Percentiles rank a stretch among this genome's conserved stretches.
These are phyloP conservation scores for Pantala flavescens DNA, from an alignment of 1,140 invertebrate genomes.

Conservation along the genomic window DNA sequence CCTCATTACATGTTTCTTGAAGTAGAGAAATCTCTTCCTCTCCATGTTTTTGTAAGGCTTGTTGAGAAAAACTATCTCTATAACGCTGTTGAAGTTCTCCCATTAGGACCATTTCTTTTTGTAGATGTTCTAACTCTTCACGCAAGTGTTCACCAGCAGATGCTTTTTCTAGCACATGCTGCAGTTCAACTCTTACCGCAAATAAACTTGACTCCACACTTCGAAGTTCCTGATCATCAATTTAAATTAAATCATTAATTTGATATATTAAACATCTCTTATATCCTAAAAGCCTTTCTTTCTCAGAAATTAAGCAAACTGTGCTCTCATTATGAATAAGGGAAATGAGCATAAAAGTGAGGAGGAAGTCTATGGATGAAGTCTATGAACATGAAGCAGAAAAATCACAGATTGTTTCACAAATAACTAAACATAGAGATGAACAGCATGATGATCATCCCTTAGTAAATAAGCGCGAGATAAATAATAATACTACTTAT, in stretches of 20 bases:
- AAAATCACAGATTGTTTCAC: too few relatives aligned
- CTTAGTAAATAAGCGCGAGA: too few relatives aligned
- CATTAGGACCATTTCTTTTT: constrained; percentile 33
- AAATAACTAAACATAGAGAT: too few relatives aligned
- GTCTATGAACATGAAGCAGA: too few relatives aligned
- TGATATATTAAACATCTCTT: background rate
- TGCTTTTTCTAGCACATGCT: constrained; percentile 31
- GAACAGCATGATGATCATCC: too few relatives aligned
- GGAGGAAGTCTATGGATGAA: too few relatives aligned
- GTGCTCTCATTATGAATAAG: too few relatives aligned
- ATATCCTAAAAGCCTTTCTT: background rate
- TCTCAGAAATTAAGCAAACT: too few relatives aligned
- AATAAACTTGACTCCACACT: constrained; percentile 27
- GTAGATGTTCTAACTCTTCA: constrained; percentile 31
- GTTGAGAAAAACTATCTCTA: constrained; percentile 35
- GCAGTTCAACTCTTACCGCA: constrained; percentile 32
- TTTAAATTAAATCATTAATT: constrained; percentile 23
- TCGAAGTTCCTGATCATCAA: constrained; percentile 24
- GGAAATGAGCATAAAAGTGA: too few relatives aligned
- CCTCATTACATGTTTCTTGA: constrained; percentile 35
- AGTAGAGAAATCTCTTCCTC: constrained; percentile 35
- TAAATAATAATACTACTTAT: too few relatives aligned
- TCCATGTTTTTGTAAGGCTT: constrained; percentile 30
- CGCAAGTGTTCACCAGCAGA: constrained; percentile 30
- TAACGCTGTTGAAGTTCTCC: constrained; percentile 41